phyloP scores from a whole-genome alignment of 2,113 vertebrate species.

The Taxidea taxus region DNA sequence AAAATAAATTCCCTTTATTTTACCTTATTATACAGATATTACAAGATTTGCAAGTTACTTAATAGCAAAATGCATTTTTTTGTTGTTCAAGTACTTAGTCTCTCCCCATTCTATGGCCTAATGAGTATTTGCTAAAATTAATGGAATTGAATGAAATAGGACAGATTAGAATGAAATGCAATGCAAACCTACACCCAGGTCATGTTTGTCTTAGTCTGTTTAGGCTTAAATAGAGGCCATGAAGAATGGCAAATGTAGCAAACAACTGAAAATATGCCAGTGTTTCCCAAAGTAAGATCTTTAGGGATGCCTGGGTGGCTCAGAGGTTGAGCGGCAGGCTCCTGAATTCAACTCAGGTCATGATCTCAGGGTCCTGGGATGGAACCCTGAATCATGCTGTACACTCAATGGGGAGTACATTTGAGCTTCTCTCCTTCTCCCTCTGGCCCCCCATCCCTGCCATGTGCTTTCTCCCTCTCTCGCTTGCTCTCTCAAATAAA shows the following conservation, averaged over 20 bases:
- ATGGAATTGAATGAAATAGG: background rate
- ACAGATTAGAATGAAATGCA: background rate
- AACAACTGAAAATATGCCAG: background rate
- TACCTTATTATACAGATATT: background rate
- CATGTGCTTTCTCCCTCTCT: background rate
- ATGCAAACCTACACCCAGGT: background rate
- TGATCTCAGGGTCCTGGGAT: background rate
- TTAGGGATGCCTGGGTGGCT: background rate
- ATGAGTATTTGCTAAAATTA: background rate
- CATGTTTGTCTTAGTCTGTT: background rate
- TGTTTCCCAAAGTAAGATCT: background rate
- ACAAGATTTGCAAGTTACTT: background rate
- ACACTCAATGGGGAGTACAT: background rate
- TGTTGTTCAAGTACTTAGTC: background rate
- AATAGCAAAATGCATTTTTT: background rate
- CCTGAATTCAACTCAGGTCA: background rate
- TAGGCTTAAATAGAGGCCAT: background rate
- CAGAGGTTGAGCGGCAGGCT: background rate
- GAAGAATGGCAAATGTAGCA: background rate
- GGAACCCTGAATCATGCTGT: background rate
- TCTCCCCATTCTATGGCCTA: background rate
- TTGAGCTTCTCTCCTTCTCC: background rate
- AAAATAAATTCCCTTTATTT: conserved; percentile 9
- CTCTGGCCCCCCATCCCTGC: too few relatives aligned
- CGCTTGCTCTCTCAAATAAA: background rate